A percentile compares a stretch with the other conserved stretches of the same genome.
Evolutionary conservation across 2,797 vertebrate species (phyloP).

Genomic region (Diglossa cyanea): DNA sequence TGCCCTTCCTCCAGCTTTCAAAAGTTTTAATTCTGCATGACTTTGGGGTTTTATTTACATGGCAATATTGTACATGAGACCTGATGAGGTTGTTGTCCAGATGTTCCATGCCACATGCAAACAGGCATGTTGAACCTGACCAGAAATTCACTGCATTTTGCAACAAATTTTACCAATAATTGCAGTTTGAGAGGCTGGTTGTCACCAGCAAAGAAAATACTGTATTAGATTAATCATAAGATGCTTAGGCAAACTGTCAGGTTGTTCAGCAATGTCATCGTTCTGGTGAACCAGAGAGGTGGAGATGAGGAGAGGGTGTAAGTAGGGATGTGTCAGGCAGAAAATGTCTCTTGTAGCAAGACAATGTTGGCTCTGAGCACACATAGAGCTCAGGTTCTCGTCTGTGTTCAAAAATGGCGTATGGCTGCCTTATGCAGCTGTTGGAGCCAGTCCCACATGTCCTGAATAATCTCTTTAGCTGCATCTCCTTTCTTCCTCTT

Average conservation of each 20-base stretch:
- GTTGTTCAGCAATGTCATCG: background rate
- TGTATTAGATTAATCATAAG: background rate
- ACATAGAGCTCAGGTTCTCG: accelerated
- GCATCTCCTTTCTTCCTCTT: background rate
- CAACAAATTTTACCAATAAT: background rate
- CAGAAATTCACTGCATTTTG: background rate
- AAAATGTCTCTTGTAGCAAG: accelerated
- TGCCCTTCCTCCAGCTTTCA: background rate
- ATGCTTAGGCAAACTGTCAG: background rate
- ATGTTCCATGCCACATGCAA: background rate
- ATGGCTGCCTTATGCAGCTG: background rate
- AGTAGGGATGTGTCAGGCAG: accelerated
- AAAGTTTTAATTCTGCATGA: background rate
- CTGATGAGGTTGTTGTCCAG: background rate
- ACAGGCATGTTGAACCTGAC: background rate
- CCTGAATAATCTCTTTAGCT: background rate
- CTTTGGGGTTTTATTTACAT: background rate
- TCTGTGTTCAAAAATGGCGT: accelerated
- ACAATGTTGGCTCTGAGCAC: background rate
- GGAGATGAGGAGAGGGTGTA: background rate
- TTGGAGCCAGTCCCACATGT: background rate
- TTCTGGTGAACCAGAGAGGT: background rate
- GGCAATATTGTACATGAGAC: background rate
- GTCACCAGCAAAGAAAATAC: background rate
- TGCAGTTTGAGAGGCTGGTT: background rate